These are phyloP conservation scores for Sporophila hypoxantha DNA, from an alignment of 2,113 vertebrate genomes.

Conservation along the genomic window DNA sequence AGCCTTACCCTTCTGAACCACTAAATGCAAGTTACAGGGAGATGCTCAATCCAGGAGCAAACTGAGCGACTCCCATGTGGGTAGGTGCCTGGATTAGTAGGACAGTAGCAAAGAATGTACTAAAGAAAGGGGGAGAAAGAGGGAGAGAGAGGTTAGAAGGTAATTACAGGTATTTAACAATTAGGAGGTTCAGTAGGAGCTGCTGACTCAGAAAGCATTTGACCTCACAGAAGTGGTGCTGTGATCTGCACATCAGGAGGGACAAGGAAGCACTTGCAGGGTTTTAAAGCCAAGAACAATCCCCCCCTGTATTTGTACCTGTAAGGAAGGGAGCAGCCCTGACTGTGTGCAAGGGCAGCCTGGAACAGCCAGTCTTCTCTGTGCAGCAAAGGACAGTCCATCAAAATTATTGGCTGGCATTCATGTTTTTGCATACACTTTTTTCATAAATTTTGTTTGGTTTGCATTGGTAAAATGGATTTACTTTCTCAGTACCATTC, in stretches of 20 bases:
- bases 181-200: neutral
- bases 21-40: neutral
- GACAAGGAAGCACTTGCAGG: neutral
- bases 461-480: neutral
- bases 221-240: neutral
- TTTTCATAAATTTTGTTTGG: neutral
- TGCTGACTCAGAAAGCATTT: neutral
- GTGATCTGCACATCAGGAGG: neutral
- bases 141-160: neutral
- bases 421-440: neutral
- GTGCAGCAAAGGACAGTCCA: neutral
- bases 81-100: neutral
- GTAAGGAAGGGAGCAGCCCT: neutral
- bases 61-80: neutral
- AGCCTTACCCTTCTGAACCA: neutral
- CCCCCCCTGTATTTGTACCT: neutral
- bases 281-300: neutral
- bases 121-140: neutral
- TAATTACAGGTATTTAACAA: neutral
- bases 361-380: neutral
- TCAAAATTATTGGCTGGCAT: neutral
- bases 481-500: neutral
- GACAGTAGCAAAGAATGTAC: neutral
- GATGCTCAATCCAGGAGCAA: neutral
- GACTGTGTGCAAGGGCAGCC: neutral